A percentile compares a stretch with the other conserved stretches of the same genome.
phyloP scores from a whole-genome alignment of 2,888 invertebrate genomes.

The Ochropleura leucogaster region DNA sequence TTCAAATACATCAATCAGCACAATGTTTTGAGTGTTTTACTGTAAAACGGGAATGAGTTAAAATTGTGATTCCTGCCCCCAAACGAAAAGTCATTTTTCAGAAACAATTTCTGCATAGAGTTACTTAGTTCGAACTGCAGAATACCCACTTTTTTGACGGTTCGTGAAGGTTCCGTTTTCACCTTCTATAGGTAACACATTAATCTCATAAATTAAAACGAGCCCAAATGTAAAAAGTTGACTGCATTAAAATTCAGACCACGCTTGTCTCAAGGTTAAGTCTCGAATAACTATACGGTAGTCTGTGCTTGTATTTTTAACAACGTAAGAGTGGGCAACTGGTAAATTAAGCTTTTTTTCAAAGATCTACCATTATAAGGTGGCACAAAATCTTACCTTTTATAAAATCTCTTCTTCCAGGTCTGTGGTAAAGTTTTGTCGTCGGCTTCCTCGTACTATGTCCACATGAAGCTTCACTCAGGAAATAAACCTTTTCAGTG shows the following conservation, averaged over 20 bases:
- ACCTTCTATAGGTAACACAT: not conserved
- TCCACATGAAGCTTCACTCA: constrained; percentile 95
- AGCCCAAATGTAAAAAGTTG: constrained; percentile 6
- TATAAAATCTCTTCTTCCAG: constrained; percentile 71
- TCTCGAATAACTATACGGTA: constrained; percentile 2
- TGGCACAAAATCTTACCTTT: constrained; percentile 21
- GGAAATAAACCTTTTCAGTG: constrained; percentile 95
- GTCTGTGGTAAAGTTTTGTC: constrained; percentile 94
- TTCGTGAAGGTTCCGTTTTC: too few species aligned
- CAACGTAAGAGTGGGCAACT: not conserved
- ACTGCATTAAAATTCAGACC: constrained; percentile 28
- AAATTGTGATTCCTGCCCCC: too few species aligned
- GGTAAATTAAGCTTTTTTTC: not conserved
- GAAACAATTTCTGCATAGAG: too few species aligned
- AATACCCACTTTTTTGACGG: too few species aligned
- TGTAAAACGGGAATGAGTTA: too few species aligned
- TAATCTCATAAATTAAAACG: constrained; percentile 1
- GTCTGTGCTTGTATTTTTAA: not conserved
- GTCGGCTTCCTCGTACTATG: constrained; percentile 94
- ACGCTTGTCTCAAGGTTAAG: constrained; percentile 7
- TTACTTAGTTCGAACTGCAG: too few species aligned
- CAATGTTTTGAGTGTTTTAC: too few species aligned
- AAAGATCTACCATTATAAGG: not conserved
- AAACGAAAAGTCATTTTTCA: too few species aligned
- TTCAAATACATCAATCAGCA: too few species aligned